phyloP scores from a whole-genome alignment of 2,113 vertebrate genomes.

The Pelobates fuscus region DNA sequence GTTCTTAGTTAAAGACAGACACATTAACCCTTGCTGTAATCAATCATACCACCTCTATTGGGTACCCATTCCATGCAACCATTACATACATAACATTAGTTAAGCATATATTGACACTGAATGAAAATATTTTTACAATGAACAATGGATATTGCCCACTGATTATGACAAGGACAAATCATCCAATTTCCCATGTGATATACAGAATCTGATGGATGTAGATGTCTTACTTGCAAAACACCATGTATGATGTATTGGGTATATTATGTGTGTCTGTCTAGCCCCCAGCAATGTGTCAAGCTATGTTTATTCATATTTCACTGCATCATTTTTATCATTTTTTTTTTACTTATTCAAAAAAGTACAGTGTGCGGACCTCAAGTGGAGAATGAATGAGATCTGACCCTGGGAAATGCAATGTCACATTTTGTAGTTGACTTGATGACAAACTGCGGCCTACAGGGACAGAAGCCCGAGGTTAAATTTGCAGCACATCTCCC shows the following conservation, averaged over 20 bases:
- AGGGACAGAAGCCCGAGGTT: slow-evolving; percentile 16
- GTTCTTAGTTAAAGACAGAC: too few species aligned
- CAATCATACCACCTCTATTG: too few species aligned
- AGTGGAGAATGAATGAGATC: background rate
- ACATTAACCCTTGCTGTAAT: too few species aligned
- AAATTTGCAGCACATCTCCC: background rate
- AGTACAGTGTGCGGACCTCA: background rate
- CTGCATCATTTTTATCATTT: background rate
- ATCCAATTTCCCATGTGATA: too few species aligned
- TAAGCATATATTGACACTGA: too few species aligned
- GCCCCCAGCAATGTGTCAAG: background rate
- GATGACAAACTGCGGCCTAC: slow-evolving; percentile 13
- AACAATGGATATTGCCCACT: too few species aligned
- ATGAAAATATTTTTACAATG: too few species aligned
- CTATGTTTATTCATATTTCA: background rate
- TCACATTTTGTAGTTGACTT: slow-evolving; percentile 1
- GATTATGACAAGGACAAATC: too few species aligned
- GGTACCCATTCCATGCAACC: too few species aligned
- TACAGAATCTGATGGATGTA: too few species aligned
- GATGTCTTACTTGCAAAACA: too few species aligned
- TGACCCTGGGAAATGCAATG: slow-evolving; percentile 10
- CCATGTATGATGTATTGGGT: background rate
- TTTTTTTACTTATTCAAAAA: background rate
- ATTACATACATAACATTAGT: too few species aligned
- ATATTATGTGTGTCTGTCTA: background rate